Base-by-base conservation (phyloP, 2,888 invertebrate genomes). In the Amphipyra berbera region DNA sequence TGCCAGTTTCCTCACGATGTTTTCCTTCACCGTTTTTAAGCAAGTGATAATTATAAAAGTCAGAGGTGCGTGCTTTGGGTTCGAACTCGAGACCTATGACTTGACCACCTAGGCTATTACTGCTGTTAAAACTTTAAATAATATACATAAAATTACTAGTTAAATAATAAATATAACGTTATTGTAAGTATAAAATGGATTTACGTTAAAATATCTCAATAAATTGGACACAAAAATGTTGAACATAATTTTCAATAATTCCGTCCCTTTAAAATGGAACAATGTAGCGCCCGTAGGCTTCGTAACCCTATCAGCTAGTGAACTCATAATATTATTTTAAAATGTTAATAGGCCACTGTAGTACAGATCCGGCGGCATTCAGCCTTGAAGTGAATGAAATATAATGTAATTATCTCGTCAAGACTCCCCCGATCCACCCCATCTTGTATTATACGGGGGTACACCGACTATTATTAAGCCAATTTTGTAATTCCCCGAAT, bases 361-460 rank as follows among this genome's bases (percentile, higher is more conserved):
- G 68, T 46, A 54, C 60, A 72, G 65, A 77, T 65, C 68, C 61
- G 50, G 13, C 56, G 56, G 61, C 52, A 71, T 72, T 72, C 62
- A 63, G 44, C 74, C 73, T 67, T 74, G 60, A 65, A 78, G 55
- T 73, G 63, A 67, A 62, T 78, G 69, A 75, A 76, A 74, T 76
- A 65, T 76, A 76, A 78, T 76, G 65, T 76, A 79, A 83, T 82
- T 76, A 74, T 80, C 74, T 78, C 73, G 61, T 78, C 78, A 77
- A 62, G 55, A 56, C 61, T 61, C 64, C 55, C 58, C 55, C 52
- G 55, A 68, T 68, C 61, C 68, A 54, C 52, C 64, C 56, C 58
- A 38, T 46, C 50, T 60, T 46, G 53, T 72, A 63, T 73, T 69
- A 75, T 67, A 70, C 67, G 44, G 42, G 46, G 66, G 67, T 63